phyloP scores from a whole-genome alignment of 2,888 invertebrate species.

The Cyrtodaria siliqua region DNA sequence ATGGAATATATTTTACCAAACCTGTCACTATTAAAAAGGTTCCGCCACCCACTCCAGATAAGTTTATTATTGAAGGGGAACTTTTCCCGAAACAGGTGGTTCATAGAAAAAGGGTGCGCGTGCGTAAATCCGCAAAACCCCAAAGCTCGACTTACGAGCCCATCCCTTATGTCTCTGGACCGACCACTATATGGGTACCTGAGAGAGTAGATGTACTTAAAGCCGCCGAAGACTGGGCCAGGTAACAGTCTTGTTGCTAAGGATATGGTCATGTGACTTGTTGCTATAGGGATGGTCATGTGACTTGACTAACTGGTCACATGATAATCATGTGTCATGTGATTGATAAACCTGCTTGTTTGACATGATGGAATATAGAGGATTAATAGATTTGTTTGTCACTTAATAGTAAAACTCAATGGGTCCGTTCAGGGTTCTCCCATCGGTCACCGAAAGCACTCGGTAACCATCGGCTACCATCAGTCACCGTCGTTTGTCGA shows the following conservation, averaged over 20 bases:
- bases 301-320: constrained; percentile 19
- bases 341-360: neutral
- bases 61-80: constrained; percentile 48
- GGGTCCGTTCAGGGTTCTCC: too few relatives aligned
- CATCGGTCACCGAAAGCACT: too few relatives aligned
- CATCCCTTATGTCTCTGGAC: constrained; percentile 54
- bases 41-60: constrained; percentile 55
- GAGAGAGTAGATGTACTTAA: constrained; percentile 58
- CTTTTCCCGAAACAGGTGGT: constrained; percentile 35
- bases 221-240: constrained; percentile 59
- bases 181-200: constrained; percentile 54
- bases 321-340: constrained; percentile 3
- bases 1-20: constrained; percentile 41
- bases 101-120: constrained; percentile 52
- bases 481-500: too few relatives aligned
- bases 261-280: constrained; percentile 49
- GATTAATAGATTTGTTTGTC: too few relatives aligned
- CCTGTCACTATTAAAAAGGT: constrained; percentile 50
- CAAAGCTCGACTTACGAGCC: constrained; percentile 34
- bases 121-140: constrained; percentile 46
- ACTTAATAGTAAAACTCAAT: too few relatives aligned
- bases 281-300: constrained; percentile 48
- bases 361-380: too few relatives aligned
- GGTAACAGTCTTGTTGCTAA: constrained; percentile 44
- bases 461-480: too few relatives aligned